phyloP scores from a whole-genome alignment of 2,797 vertebrate genomes.

The Pipistrellus kuhlii region DNA sequence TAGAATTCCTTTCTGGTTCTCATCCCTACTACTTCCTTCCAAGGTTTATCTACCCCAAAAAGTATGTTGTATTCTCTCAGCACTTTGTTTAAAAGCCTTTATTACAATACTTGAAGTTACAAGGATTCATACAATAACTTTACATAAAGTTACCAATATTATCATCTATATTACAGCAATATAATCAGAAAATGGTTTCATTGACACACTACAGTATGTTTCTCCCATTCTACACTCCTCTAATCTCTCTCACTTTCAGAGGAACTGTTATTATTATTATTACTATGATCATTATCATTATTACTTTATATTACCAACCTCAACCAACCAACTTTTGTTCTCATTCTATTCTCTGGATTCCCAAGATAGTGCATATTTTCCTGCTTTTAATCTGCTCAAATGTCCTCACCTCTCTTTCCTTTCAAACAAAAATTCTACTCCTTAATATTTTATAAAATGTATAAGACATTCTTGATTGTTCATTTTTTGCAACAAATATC shows the following conservation, averaged over 20 bases:
- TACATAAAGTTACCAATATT: background rate
- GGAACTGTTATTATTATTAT: background rate
- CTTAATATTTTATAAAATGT: slow-evolving; percentile 35
- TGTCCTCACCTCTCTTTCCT: background rate
- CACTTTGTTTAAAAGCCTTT: slow-evolving; percentile 56
- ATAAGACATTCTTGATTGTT: background rate
- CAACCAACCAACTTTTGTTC: background rate
- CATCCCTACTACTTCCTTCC: background rate
- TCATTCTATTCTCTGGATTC: slow-evolving; percentile 12
- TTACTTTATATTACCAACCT: slow-evolving; percentile 16
- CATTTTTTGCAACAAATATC: slow-evolving; percentile 40
- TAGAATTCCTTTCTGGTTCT: slow-evolving; percentile 50
- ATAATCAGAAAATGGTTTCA: slow-evolving; percentile 51
- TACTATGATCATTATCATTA: background rate
- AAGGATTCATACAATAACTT: background rate
- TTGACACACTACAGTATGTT: background rate
- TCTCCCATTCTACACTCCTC: background rate
- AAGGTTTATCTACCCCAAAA: slow-evolving; percentile 35
- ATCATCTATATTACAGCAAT: slow-evolving; percentile 2
- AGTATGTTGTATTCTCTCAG: background rate
- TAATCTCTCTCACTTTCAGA: background rate
- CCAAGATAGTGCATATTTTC: background rate
- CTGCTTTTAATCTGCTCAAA: slow-evolving; percentile 40
- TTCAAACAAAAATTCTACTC: slow-evolving; percentile 28
- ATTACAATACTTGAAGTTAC: slow-evolving; percentile 19